Evolutionary conservation across 1,140 invertebrate species (phyloP).

Genomic region (Lasioglossum baleicum): DNA sequence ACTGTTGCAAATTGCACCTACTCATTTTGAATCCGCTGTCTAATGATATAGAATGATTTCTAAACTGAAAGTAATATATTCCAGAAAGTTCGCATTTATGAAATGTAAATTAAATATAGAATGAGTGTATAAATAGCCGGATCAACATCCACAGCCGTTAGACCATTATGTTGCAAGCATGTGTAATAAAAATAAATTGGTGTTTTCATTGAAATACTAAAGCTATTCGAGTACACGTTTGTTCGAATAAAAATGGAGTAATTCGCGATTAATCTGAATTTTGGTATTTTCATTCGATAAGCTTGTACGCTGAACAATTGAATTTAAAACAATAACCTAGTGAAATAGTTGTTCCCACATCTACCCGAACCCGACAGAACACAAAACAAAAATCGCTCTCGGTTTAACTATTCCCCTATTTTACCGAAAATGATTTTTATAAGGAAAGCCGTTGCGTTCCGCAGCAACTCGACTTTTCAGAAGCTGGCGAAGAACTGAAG

Average conservation of each 20-base stretch:
- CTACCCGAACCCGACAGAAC: background rate
- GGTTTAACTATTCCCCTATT: background rate
- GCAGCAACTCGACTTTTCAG: constrained; percentile 44
- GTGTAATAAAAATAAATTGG: constrained; percentile 26
- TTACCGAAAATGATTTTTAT: background rate
- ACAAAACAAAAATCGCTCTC: background rate
- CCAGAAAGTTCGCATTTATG: constrained; percentile 21
- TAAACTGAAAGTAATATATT: constrained; percentile 6
- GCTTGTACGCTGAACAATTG: background rate
- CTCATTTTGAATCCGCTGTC: too few relatives aligned
- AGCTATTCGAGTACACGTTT: background rate
- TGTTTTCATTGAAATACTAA: background rate
- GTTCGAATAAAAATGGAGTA: background rate
- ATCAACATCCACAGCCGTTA: constrained; percentile 59
- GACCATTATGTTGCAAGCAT: constrained; percentile 29
- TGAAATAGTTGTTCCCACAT: background rate
- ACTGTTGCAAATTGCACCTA: too few relatives aligned
- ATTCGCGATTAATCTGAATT: background rate
- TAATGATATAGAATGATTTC: background rate
- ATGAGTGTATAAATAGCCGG: constrained; percentile 54
- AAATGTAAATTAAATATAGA: constrained; percentile 58
- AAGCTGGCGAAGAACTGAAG: constrained; percentile 62
- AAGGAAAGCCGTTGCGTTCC: background rate
- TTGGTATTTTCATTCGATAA: background rate
- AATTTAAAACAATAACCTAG: background rate